Percentiles rank a stretch among this genome's conserved stretches.
These are phyloP conservation scores for Megastigmus dorsalis DNA, from an alignment of 2,888 invertebrate genomes.

Conservation along the genomic window DNA sequence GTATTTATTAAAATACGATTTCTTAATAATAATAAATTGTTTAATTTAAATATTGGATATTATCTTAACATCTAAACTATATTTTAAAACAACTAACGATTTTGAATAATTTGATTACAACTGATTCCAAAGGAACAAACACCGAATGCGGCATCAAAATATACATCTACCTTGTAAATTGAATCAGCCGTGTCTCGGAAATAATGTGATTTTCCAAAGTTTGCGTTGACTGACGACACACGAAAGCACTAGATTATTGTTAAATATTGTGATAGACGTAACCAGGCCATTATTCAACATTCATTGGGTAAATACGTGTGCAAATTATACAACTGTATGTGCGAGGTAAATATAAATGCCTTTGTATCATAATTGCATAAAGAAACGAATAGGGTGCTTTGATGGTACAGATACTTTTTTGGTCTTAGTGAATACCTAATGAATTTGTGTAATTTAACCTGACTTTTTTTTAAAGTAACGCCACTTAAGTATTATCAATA, in stretches of 20 bases:
- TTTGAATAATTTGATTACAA: not conserved
- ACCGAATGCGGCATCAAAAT: not conserved
- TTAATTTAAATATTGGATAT: no score
- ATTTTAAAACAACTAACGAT: not conserved
- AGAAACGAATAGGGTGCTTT: no score
- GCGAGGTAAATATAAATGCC: not conserved
- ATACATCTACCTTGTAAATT: not conserved
- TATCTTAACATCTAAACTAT: no score
- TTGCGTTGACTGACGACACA: not conserved
- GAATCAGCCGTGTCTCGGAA: constrained; percentile 7
- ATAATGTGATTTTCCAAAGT: constrained; percentile 20
- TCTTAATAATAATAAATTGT: no score
- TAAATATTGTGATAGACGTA: constrained; percentile 13
- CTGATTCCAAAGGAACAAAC: not conserved
- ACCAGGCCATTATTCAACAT: not conserved
- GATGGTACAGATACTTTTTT: no score
- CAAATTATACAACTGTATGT: not conserved
- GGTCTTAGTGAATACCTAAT: no score
- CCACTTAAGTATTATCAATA: no score
- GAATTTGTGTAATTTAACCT: no score
- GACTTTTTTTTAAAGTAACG: no score
- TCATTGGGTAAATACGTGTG: not conserved
- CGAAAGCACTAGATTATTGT: constrained; percentile 2
- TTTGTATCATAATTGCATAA: no score
- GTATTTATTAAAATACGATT: no score